A percentile compares a stretch with the other conserved stretches of the same genome.
Conservation (phyloP, 2,888 invertebrate species). For the Hololepta plana region DNA sequence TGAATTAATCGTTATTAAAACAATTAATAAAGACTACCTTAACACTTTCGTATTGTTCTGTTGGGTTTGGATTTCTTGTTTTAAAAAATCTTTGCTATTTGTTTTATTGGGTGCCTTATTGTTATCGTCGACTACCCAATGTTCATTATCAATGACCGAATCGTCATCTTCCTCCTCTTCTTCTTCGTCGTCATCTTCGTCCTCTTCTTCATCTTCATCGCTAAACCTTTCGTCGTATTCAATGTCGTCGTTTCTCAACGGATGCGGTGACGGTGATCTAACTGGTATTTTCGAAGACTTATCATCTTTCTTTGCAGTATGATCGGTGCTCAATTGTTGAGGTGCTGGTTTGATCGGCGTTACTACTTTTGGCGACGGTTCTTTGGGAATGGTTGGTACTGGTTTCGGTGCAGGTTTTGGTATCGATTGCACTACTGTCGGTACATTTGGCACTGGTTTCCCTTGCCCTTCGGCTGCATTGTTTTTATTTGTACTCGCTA, state of each 20-base stretch:
- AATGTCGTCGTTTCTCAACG: conserved; percentile 14
- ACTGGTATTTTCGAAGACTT: conserved; percentile 19
- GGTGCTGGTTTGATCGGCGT: conserved; percentile 8
- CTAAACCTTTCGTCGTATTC: conserved; percentile 8
- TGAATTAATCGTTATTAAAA: no score
- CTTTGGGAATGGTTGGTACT: conserved; percentile 4
- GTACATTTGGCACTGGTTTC: conserved; percentile 5
- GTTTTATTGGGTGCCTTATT: conserved; percentile 7
- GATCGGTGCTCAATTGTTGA: no score
- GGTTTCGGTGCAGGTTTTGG: no score
- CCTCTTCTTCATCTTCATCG: conserved; percentile 9
- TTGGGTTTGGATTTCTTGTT: conserved; percentile 9
- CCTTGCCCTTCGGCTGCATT: no score
- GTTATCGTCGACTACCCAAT: conserved; percentile 5
- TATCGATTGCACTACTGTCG: conserved; percentile 5
- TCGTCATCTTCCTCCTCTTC: conserved; percentile 12
- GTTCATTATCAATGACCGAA: conserved; percentile 7
- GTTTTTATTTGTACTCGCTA: conserved; percentile 3
- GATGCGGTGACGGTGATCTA: conserved; percentile 22
- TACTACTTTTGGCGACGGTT: conserved; percentile 5
- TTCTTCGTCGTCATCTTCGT: conserved; percentile 11
- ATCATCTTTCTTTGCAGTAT: conserved; percentile 6
- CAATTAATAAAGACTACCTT: no score
- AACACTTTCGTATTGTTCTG: no score
- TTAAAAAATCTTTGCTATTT: conserved; percentile 11